These are phyloP conservation scores for Sycophila sp. DNA, from an alignment of 1,140 invertebrate genomes.

Conservation along the genomic window DNA sequence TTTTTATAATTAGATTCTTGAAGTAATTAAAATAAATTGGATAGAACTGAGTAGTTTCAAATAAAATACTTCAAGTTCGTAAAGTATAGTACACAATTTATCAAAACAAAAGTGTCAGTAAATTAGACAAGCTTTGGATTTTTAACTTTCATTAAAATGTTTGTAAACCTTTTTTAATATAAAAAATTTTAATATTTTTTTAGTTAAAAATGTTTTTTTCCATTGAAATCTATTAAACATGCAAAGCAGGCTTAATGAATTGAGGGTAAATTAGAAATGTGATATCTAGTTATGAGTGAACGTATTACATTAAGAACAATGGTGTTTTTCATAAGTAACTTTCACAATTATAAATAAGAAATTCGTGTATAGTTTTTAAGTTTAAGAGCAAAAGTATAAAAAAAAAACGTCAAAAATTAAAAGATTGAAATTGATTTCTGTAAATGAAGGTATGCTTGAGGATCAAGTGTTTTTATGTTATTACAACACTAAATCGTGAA, in stretches of 20 bases:
- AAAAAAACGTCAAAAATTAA: background rate
- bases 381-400: slow-evolving; percentile 8
- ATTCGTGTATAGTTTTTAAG: slow-evolving; percentile 20
- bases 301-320: too few relatives aligned
- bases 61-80: too few relatives aligned
- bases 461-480: background rate
- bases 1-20: background rate
- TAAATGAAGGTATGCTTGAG: background rate
- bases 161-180: background rate
- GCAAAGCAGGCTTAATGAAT: slow-evolving; percentile 23
- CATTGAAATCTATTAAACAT: background rate
- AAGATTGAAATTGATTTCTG: background rate
- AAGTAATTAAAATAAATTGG: background rate
- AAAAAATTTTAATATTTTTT: background rate
- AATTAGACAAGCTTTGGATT: too few relatives aligned
- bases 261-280: background rate
- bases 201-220: slow-evolving; percentile 24
- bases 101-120: too few relatives aligned
- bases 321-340: slow-evolving; percentile 1
- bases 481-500: too few relatives aligned
- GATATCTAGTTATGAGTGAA: too few relatives aligned
- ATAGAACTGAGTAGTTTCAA: too few relatives aligned
- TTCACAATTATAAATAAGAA: slow-evolving; percentile 13
- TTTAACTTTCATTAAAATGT: too few relatives aligned
- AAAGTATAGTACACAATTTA: too few relatives aligned